phyloP scores from a whole-genome alignment of 2,888 invertebrate genomes.

The Pimpla rufipes region DNA sequence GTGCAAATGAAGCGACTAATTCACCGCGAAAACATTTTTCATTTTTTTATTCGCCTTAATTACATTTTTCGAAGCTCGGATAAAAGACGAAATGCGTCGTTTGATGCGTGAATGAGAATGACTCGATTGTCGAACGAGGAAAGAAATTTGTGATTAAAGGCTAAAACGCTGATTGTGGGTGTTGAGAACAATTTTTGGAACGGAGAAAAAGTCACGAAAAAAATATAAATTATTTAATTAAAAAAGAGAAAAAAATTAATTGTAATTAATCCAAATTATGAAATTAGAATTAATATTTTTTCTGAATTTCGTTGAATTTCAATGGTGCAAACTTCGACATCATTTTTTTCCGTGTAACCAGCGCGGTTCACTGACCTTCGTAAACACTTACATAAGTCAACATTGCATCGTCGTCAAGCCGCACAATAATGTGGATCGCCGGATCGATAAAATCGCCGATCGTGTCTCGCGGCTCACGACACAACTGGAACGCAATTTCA shows the following conservation, averaged over 20 bases:
- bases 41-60: no score
- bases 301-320: no score
- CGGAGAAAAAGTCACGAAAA: not conserved
- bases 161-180: not conserved
- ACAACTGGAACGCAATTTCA: conserved; percentile 61
- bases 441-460: not conserved
- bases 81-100: no score
- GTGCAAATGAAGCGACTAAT: not conserved
- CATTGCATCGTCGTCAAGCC: conserved; percentile 3
- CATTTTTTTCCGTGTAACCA: no score
- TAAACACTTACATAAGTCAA: not conserved
- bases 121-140: no score
- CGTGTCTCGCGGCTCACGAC: conserved; percentile 17
- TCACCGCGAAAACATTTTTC: no score
- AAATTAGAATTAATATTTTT: no score
- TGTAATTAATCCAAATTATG: no score
- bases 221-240: no score
- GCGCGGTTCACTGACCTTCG: conserved; percentile 5
- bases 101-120: no score
- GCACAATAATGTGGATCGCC: conserved; percentile 8
- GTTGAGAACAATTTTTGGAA: not conserved
- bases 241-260: no score
- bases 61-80: not conserved
- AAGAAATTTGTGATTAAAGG: not conserved
- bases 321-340: no score